These are phyloP conservation scores for Rhinichthys osculus DNA, from an alignment of 2,797 vertebrate genomes.

Conservation along the genomic window DNA sequence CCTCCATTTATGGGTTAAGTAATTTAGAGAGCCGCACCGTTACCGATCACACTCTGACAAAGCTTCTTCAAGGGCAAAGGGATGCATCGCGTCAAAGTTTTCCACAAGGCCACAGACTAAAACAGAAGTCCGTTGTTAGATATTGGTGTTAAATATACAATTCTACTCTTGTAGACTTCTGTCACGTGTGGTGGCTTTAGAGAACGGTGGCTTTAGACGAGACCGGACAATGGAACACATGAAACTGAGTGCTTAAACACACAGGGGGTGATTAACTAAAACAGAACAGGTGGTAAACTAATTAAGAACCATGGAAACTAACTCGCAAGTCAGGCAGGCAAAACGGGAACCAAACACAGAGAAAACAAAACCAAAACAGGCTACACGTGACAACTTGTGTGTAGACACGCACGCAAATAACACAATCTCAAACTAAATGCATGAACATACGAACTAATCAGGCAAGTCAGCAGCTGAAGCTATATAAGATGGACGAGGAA, in stretches of 20 bases:
- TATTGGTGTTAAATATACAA: conserved; percentile 50
- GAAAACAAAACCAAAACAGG: no score
- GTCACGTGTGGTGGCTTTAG: neutral
- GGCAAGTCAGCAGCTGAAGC: neutral
- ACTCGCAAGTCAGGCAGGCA: no score
- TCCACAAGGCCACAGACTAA: conserved; percentile 10
- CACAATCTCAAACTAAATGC: neutral
- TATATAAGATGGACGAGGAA: neutral
- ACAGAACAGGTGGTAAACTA: no score
- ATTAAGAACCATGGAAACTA: no score
- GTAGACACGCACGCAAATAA: conserved; percentile 4
- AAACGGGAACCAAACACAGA: no score
- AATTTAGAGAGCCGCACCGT: conserved; percentile 48
- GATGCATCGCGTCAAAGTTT: conserved; percentile 42
- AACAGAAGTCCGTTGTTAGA: conserved; percentile 52
- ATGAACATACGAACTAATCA: neutral
- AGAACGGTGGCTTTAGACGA: no score
- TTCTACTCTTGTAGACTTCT: conserved; percentile 22
- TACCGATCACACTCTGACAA: conserved; percentile 40
- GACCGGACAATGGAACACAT: no score
- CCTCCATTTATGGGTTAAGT: conserved; percentile 52
- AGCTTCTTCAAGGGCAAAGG: conserved; percentile 57
- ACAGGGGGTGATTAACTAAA: neutral
- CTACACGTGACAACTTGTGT: no score
- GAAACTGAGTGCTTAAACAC: neutral